phyloP scores from a whole-genome alignment of 2,888 invertebrate genomes.

The Seira ritae region DNA sequence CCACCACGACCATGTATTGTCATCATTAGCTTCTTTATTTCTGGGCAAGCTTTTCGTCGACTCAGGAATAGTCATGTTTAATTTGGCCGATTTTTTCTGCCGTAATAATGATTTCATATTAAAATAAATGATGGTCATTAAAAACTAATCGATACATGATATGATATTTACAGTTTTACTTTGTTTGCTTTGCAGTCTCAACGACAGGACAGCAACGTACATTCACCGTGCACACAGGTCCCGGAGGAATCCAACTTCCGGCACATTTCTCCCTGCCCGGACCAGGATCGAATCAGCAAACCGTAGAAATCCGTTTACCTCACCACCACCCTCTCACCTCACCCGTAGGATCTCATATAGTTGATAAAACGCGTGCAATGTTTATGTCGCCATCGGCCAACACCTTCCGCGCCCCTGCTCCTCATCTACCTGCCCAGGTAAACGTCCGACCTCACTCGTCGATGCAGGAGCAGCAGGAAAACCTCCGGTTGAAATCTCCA shows the following conservation, averaged over 20 bases:
- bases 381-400: conserved; percentile 30
- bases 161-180: too few relatives aligned
- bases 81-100: neutral
- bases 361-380: conserved; percentile 49
- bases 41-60: too few relatives aligned
- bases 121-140: too few relatives aligned
- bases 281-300: conserved; percentile 28
- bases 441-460: neutral
- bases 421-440: conserved; percentile 19
- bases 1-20: too few relatives aligned
- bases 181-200: conserved; percentile 1
- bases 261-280: conserved; percentile 44
- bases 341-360: conserved; percentile 61
- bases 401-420: conserved; percentile 31
- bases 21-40: too few relatives aligned
- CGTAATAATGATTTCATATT: neutral
- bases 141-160: too few relatives aligned
- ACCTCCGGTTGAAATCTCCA: conserved; percentile 28
- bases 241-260: conserved; percentile 42
- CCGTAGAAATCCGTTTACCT: conserved; percentile 59
- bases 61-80: neutral
- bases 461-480: conserved; percentile 9
- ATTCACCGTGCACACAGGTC: conserved; percentile 49
- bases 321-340: conserved; percentile 34
- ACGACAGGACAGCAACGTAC: conserved; percentile 40